Conservation (phyloP, 37 sponge, comb jelly and placozoan species). For the Crambe crambe region DNA sequence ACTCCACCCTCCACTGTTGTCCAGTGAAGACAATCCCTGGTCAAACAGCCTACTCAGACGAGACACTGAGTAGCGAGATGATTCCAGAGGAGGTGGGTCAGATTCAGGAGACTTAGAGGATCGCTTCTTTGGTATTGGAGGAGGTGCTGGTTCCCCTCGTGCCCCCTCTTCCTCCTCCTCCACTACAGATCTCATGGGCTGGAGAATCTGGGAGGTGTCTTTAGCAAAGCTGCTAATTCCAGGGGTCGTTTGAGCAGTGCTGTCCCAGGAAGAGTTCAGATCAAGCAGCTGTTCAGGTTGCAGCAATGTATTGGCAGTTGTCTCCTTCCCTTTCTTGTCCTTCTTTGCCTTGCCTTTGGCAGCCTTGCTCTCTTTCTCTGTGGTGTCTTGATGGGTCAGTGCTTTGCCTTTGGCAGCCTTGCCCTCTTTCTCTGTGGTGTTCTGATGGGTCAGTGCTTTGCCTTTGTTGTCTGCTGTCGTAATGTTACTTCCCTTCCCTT, state of each 20-base stretch:
- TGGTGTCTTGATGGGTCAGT: neutral
- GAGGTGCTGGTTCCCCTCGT: neutral
- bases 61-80: neutral
- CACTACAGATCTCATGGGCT: neutral
- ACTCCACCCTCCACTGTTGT: neutral
- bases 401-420: neutral
- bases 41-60: slow-evolving; percentile 11
- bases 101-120: neutral
- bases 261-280: slow-evolving; percentile 36
- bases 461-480: neutral
- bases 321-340: neutral
- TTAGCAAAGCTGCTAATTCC: neutral
- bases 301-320: neutral
- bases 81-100: neutral
- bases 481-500: neutral
- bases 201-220: slow-evolving; percentile 17
- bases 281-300: slow-evolving; percentile 18
- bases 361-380: neutral
- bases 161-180: slow-evolving; percentile 10
- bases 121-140: neutral
- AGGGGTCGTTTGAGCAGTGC: neutral
- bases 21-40: neutral
- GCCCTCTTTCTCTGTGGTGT: neutral
- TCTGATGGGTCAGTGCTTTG: neutral
- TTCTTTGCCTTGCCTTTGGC: neutral